Conservation (phyloP, 1,140 invertebrate species). For the Geopemphigus sp. region DNA sequence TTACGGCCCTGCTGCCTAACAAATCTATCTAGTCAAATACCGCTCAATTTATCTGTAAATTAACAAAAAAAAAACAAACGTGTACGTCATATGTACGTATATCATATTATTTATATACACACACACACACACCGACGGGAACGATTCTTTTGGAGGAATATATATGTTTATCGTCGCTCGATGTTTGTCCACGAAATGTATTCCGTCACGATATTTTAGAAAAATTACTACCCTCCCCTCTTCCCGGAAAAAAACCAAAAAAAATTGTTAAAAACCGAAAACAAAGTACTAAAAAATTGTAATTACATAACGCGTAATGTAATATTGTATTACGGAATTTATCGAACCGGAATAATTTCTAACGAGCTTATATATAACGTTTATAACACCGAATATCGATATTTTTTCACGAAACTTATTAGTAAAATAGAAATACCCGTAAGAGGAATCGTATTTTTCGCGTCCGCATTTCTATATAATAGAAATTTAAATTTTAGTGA, state of each 20-base stretch:
- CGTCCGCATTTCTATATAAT: too few relatives aligned
- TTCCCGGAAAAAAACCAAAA: too few relatives aligned
- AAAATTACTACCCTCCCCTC: too few relatives aligned
- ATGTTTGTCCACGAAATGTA: background rate
- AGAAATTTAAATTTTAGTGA: too few relatives aligned
- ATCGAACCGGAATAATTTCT: background rate
- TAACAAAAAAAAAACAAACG: too few relatives aligned
- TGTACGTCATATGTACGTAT: too few relatives aligned
- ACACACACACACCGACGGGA: background rate
- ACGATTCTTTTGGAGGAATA: background rate
- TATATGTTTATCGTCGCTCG: slow-evolving; percentile 8
- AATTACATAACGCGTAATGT: background rate
- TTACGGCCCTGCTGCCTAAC: too few relatives aligned
- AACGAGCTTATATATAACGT: slow-evolving; percentile 29
- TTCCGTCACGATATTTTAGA: slow-evolving; percentile 22
- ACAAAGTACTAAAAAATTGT: background rate
- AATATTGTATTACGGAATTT: too few relatives aligned
- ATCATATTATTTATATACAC: background rate
- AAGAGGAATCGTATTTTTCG: background rate
- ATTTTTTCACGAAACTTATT: slow-evolving; percentile 31
- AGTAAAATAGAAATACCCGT: too few relatives aligned
- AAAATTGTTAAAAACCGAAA: background rate
- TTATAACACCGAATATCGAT: background rate
- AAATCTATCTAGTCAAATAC: slow-evolving; percentile 22
- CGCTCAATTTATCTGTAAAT: slow-evolving; percentile 31